Evolutionary conservation across 2,113 vertebrate species (phyloP).

Genomic region (Mugil cephalus): DNA sequence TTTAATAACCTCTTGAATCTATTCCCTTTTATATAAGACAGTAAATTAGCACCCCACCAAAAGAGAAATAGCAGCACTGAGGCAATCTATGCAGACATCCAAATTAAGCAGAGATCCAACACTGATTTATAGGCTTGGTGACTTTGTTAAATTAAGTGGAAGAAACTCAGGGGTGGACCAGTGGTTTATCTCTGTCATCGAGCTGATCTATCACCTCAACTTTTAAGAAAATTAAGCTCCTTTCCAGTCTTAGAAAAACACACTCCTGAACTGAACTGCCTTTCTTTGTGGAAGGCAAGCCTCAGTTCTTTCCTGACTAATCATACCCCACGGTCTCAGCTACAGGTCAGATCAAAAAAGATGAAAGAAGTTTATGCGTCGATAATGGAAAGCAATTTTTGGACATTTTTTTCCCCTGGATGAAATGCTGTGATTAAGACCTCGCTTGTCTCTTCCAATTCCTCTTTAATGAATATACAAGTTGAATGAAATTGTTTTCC

Average conservation of each 20-base stretch:
- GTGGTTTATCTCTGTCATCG: slow-evolving; percentile 75
- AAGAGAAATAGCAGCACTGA: slow-evolving; percentile 40
- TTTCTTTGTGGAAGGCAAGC: slow-evolving; percentile 47
- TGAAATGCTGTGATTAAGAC: slow-evolving; percentile 65
- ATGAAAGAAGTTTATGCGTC: slow-evolving; percentile 53
- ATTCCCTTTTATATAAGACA: slow-evolving; percentile 60
- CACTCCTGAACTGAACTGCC: slow-evolving; percentile 31
- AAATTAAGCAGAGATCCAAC: slow-evolving; percentile 58
- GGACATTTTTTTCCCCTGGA: slow-evolving; percentile 12
- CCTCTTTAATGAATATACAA: slow-evolving; percentile 66
- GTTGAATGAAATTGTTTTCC: slow-evolving; percentile 68
- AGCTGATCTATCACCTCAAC: slow-evolving; percentile 61
- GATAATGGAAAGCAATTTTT: slow-evolving; percentile 49
- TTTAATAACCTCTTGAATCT: slow-evolving; percentile 57
- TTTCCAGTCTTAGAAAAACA: slow-evolving; percentile 17
- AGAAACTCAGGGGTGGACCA: slow-evolving; percentile 55
- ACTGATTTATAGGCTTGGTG: slow-evolving; percentile 65
- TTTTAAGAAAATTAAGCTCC: slow-evolving; percentile 64
- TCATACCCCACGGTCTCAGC: slow-evolving; percentile 32
- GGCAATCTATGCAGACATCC: slow-evolving; percentile 53
- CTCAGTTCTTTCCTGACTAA: slow-evolving; percentile 40
- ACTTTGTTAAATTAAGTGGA: slow-evolving; percentile 70
- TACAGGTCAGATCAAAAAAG: slow-evolving; percentile 49
- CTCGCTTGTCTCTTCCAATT: slow-evolving; percentile 58
- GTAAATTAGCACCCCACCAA: slow-evolving; percentile 69